Evolutionary conservation across 2,888 invertebrate species (phyloP), one percentile per base, ranked within the genome.

Genomic region (Chironomus tentans): DNA sequence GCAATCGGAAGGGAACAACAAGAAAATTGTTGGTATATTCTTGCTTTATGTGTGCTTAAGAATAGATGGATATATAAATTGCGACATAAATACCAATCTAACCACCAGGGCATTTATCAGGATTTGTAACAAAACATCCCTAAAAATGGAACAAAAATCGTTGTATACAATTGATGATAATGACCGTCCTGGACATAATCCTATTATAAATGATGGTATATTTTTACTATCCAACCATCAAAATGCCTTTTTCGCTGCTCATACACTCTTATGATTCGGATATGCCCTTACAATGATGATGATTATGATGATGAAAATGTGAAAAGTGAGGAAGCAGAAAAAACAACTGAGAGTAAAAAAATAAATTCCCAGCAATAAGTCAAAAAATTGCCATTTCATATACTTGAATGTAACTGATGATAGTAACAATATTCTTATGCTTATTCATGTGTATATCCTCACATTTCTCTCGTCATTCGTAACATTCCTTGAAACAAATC

Each of bases 111-210:
- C 73, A 73, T 74, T 74, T 48, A 47, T 74, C 74, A 74, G 68
- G 74, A 61, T 74, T 74, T 62, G 24, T 68, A 10, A n/a, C 22
- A n/a, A n/a, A 38, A 46, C 4, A 69, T 18, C 38, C 21, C 18
- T n/a, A 15, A 56, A 56, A 15, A 18, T 56, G 56, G 7, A 56
- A n/a, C 10, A 47, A 48, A 47, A 70, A 46, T 70, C 50, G 56
- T 48, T 71, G 50, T 71, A 24, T 56, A 72, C 62, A 72, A 72
- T 72, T 72, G 72, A 72, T 72, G 72, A 72, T 72, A 72, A 72
- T 72, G 72, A 72, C 72, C 68, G 38, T 74, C 46, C 46, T 68
- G 47, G 24, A 38, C 48, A 22, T 74, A 74, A 74, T 74, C 74
- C 74, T 46, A 21, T 74, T 74, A 74, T 68, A 74, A 74, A 74